These are phyloP conservation scores for Anabas testudineus DNA, from an alignment of 2,797 vertebrate species.

Conservation along the genomic window DNA sequence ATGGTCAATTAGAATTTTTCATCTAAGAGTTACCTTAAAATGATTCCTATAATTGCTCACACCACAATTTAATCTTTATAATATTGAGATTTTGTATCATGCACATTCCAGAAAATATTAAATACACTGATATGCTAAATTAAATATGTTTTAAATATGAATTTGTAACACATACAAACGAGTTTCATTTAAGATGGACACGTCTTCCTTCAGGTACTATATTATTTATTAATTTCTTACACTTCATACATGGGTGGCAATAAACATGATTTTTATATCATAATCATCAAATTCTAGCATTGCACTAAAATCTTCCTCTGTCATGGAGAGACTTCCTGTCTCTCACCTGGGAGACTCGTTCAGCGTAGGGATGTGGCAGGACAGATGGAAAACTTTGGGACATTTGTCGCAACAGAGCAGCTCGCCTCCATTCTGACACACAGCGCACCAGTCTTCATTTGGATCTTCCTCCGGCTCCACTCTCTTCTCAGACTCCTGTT, in stretches of 20 bases:
- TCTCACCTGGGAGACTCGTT: constrained; percentile 94
- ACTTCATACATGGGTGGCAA: not conserved
- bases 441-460: constrained; percentile 98
- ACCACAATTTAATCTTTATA: not conserved
- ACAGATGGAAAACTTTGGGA: constrained; percentile 97
- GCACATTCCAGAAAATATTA: not conserved
- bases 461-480: constrained; percentile 83
- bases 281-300: not conserved
- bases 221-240: constrained; percentile 5
- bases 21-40: no score
- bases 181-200: not conserved
- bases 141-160: not conserved
- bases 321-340: not conserved
- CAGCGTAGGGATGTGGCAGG: constrained; percentile 94
- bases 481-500: constrained; percentile 67
- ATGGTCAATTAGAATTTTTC: not conserved
- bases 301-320: no score
- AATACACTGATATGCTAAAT: not conserved
- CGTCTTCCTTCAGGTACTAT: not conserved
- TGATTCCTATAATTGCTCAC: not conserved
- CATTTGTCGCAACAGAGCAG: constrained; percentile 97
- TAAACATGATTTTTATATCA: not conserved
- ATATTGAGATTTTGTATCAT: not conserved
- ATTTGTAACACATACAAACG: not conserved
- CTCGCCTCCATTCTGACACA: constrained; percentile 98